Evolutionary conservation across 2,797 vertebrate species (phyloP).

Genomic region (Phoxinus dragarum): DNA sequence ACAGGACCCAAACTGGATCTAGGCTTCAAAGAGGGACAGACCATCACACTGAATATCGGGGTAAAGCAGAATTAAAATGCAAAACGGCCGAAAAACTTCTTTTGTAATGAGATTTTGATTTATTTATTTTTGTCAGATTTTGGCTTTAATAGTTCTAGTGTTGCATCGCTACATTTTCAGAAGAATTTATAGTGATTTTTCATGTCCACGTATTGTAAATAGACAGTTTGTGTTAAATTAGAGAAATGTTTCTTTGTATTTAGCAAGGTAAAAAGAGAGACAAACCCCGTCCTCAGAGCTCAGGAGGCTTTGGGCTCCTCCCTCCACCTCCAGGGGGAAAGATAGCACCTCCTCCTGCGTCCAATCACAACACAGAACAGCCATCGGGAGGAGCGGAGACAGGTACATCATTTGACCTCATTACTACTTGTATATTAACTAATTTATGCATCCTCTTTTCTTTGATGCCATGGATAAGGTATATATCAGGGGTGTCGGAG

Average conservation of each 20-base stretch:
- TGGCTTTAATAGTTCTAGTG: not conserved
- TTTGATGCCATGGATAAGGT: not conserved
- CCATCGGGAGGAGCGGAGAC: conserved; percentile 62
- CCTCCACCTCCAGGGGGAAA: conserved; percentile 92
- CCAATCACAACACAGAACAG: conserved; percentile 73
- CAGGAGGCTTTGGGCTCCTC: conserved; percentile 85
- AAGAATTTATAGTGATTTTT: not conserved
- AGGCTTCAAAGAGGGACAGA: conserved; percentile 96
- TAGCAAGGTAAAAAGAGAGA: conserved; percentile 89
- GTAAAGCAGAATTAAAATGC: conserved; percentile 67
- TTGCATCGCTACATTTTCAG: not conserved
- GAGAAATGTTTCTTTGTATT: conserved; percentile 37
- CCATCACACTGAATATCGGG: conserved; percentile 94
- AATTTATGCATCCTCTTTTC: not conserved
- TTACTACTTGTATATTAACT: not conserved
- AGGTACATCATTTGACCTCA: conserved; percentile 57
- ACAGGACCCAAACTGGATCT: conserved; percentile 90
- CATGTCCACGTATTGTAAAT: not conserved
- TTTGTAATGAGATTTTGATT: not conserved
- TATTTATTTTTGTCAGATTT: not conserved
- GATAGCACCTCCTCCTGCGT: conserved; percentile 75
- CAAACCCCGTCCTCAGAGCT: conserved; percentile 80
- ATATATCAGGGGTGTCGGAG: no score
- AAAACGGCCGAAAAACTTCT: not conserved
- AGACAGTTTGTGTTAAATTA: not conserved